A percentile compares a stretch with the other conserved stretches of the same genome.
phyloP scores from a whole-genome alignment of 1,140 invertebrate species.

The Eulimnadia texana region DNA sequence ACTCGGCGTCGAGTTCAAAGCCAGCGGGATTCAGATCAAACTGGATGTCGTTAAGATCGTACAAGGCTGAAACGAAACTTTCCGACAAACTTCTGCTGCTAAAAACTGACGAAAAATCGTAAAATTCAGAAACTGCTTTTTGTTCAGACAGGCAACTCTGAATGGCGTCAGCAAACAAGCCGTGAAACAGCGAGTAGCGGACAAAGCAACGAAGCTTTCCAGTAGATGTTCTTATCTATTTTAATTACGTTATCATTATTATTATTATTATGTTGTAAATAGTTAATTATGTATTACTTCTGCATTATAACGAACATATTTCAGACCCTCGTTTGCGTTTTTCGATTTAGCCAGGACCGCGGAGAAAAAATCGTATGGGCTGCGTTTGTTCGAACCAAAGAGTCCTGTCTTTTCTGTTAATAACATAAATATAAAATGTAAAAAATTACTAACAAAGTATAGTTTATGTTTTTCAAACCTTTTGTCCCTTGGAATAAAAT shows the following conservation, averaged over 20 bases:
- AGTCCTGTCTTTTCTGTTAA: constrained; percentile 25
- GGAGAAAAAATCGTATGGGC: constrained; percentile 34
- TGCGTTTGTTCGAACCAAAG: constrained; percentile 28
- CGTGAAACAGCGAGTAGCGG: constrained; percentile 32
- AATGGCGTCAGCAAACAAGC: constrained; percentile 31
- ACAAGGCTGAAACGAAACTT: constrained; percentile 23
- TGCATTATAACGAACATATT: constrained; percentile 29
- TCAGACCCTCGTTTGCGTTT: constrained; percentile 30
- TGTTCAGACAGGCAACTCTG: constrained; percentile 30
- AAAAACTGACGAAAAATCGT: constrained; percentile 9
- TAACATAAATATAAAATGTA: neutral
- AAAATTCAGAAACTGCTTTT: constrained; percentile 23
- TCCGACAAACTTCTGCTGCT: neutral
- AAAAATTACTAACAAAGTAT: neutral
- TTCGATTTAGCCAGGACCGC: constrained; percentile 27
- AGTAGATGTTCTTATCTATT: constrained; percentile 30
- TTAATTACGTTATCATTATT: constrained; percentile 12
- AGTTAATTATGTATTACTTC: constrained; percentile 26
- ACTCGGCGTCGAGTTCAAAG: constrained; percentile 33
- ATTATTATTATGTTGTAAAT: constrained; percentile 1
- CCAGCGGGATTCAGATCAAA: constrained; percentile 33
- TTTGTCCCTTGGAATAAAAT: constrained; percentile 28
- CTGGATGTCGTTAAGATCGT: constrained; percentile 34
- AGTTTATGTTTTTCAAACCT: constrained; percentile 22
- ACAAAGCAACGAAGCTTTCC: constrained; percentile 32